Conservation (phyloP, 2,113 vertebrate genomes). For the Castor canadensis region DNA sequence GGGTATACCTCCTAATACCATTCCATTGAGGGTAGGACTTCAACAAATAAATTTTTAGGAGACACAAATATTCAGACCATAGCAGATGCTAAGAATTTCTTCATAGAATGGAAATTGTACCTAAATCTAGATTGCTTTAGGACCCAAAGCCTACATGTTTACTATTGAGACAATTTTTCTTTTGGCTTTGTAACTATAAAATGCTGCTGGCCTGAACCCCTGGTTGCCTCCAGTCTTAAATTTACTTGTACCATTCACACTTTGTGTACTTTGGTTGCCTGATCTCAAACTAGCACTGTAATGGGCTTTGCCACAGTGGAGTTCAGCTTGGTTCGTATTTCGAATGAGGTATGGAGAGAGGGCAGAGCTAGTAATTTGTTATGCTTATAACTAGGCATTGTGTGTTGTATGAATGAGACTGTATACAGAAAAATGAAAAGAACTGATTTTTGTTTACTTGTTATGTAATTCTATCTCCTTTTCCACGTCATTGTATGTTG, state of each 20-base stretch:
- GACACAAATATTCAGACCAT: neutral
- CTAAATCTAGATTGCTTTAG: neutral
- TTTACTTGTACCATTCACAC: neutral
- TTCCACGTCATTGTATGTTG: conserved; percentile 17
- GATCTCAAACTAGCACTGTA: neutral
- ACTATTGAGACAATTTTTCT: neutral
- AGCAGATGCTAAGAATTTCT: neutral
- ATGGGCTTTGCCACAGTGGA: neutral
- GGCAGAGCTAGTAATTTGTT: neutral
- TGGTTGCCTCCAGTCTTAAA: neutral
- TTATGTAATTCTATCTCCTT: neutral
- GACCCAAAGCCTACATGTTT: neutral
- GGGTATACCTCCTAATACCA: neutral
- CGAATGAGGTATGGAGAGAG: neutral
- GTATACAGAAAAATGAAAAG: neutral
- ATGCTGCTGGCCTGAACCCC: neutral
- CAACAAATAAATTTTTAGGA: neutral
- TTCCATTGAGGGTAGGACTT: neutral
- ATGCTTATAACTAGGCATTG: neutral
- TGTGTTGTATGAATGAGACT: neutral
- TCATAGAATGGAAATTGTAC: neutral
- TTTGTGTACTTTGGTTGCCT: neutral
- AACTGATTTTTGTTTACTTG: conserved; percentile 30
- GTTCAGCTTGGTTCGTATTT: neutral
- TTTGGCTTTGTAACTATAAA: neutral